phyloP scores from a whole-genome alignment of 2,113 vertebrate genomes.

The Galbula dea region DNA sequence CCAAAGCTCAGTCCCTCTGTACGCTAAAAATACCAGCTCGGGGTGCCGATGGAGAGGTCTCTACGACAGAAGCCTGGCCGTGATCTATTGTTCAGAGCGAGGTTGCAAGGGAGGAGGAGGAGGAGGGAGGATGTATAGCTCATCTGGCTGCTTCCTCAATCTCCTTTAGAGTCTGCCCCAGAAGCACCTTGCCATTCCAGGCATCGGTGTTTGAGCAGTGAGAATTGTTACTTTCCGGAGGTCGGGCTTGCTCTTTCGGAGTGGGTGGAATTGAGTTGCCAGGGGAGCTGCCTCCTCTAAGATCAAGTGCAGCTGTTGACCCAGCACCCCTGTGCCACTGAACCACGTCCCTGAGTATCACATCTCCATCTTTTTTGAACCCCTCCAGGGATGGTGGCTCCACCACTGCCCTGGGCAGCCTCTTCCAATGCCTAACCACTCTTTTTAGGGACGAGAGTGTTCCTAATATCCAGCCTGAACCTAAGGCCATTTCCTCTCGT shows the following conservation, averaged over 20 bases:
- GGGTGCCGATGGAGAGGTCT: neutral
- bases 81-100: constrained; percentile 3
- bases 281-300: neutral
- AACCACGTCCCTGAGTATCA: too few relatives aligned
- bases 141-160: neutral
- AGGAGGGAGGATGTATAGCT: neutral
- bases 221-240: neutral
- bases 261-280: constrained; percentile 17
- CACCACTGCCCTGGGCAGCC: too few relatives aligned
- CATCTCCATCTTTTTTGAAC: too few relatives aligned
- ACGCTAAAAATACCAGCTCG: neutral
- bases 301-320: too few relatives aligned
- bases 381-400: too few relatives aligned
- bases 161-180: neutral
- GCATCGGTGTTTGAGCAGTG: neutral
- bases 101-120: constrained; percentile 5
- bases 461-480: too few relatives aligned
- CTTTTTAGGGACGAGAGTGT: too few relatives aligned
- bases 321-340: too few relatives aligned
- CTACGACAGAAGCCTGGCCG: neutral
- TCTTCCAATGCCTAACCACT: too few relatives aligned
- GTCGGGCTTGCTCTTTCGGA: neutral
- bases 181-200: neutral
- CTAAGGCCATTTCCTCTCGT: too few relatives aligned
- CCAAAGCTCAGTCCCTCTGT: neutral